Evolutionary conservation across 1,140 invertebrate species (phyloP), one percentile per base, ranked within the genome.

Genomic region (Drosophila parvula): DNA sequence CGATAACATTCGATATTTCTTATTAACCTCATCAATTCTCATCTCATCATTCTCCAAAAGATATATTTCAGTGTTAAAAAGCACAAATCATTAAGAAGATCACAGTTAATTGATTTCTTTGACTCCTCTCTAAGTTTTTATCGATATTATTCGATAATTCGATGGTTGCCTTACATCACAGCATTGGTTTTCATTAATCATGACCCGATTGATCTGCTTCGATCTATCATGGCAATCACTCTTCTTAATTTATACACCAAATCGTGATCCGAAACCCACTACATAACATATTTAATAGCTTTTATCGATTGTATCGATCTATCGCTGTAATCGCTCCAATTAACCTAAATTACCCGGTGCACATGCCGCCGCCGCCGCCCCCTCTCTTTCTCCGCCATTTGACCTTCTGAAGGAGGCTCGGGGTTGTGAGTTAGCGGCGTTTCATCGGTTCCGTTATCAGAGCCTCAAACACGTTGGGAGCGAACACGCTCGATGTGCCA

Each of bases 401-500:
- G 68, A 71, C 68, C 68, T 71, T 75, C 51, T 75, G 27, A n/a
- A 10, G 30, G 41, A n/a, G 11, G 18, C 16, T 18, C 30, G 30
- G 9, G 45, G 41, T 43, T 45, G 43, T 50, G 27, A 1, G 27
- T 30, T 7, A 28, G 27, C 7, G 18, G 34, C 4, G 10, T 11
- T 10, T 44, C 36, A 3, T 30, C 32, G 16, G 32, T 48, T 41
- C 68, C 68, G 68, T 86, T 83, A 88, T 82, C 83, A 86, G 63
- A 61, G 61, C 50, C 51, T 81, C 84, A 28, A 88, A 89, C 84
- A 73, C 83, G 84, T 84, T 88, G 27, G 58, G 34, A 28, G n/a
- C 56, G n/a, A 76, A 86, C 82, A 64, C 51, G 83, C 79, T 86
- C 68, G 64, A 88, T 79, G 76, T 82, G 83, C 82, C 82, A 86